Conservation (phyloP, 2,888 invertebrate species). For the Pherbina coryleti region DNA sequence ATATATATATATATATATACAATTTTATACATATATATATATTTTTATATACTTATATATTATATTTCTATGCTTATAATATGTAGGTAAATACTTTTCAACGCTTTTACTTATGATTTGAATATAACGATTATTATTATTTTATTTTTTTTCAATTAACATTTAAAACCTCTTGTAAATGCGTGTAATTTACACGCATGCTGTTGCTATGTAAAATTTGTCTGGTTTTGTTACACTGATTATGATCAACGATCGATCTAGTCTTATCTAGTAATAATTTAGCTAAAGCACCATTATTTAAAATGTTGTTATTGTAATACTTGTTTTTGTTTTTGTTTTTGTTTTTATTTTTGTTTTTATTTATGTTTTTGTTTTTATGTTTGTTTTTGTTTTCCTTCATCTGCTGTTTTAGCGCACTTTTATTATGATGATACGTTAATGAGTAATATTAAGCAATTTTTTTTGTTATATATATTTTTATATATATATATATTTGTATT, state of each 20-base stretch:
- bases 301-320: constrained; percentile 53
- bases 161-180: constrained; percentile 19
- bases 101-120: constrained; percentile 4
- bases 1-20: constrained; percentile 30
- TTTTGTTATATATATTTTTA: constrained; percentile 4
- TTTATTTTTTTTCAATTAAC: constrained; percentile 8
- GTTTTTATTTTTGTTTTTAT: constrained; percentile 48
- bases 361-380: too few relatives aligned
- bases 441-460: constrained; percentile 35
- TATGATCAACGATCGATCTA: not conserved
- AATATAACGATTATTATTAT: constrained; percentile 11
- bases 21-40: constrained; percentile 35
- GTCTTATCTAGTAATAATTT: constrained; percentile 56
- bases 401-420: constrained; percentile 38
- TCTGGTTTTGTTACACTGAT: constrained; percentile 14
- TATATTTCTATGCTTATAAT: not conserved
- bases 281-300: constrained; percentile 64
- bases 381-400: constrained; percentile 36
- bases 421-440: constrained; percentile 39
- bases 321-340: constrained; percentile 53
- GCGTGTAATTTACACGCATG: constrained; percentile 10
- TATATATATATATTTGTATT: constrained; percentile 3
- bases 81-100: constrained; percentile 31
- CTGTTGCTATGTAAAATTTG: constrained; percentile 37
- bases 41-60: constrained; percentile 18